Base-by-base conservation (phyloP, 1,140 invertebrate species). In the Formica exsecta region DNA sequence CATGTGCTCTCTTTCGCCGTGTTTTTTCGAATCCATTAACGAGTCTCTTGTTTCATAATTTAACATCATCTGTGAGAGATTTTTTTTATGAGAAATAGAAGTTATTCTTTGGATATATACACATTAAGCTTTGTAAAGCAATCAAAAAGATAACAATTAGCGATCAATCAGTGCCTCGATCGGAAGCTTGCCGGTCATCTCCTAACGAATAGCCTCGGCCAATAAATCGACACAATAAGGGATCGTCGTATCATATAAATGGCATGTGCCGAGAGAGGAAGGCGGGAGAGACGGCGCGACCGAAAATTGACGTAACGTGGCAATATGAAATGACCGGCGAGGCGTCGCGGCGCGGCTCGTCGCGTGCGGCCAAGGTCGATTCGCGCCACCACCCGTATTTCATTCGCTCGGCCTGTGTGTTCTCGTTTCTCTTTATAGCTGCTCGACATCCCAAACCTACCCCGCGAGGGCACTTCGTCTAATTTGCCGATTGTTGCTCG, bases 341-440 rank as follows among this genome's bases (percentile, higher is more conserved):
- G 80, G 80, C 71, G 71, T 48, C 81, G 81, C 71, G 80, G 61
- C 81, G 81, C 81, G 65, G 25, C 79, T 54, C 79, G 54, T 66
- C 86, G 86, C 80, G 80, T 84, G 81, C 80, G 86, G 70, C 51
- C 81, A 84, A 87, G 86, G 80, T 73, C 81, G 41, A 87, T 59
- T n/a, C 57, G 54, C 57, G 68, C 79, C 79, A 61, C 66, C 66
- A 73, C 68, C 25, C 54, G 79, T 83, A 83, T 83, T 83, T 83
- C 79, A 83, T 41, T 83, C 68, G 41, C 68, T 73, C n/a, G 29
- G 79, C 54, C 68, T 36, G 79, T 71, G 66, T 62, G 79, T 59
- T 83, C 79, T 61, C 79, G 79, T 83, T 83, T 83, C 68, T 74
- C 79, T 71, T 83, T 83, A 74, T 83, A 83, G 29, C 38, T 25